These are phyloP conservation scores for Calidris pygmaea DNA, from an alignment of 2,113 vertebrate genomes.

Conservation along the genomic window DNA sequence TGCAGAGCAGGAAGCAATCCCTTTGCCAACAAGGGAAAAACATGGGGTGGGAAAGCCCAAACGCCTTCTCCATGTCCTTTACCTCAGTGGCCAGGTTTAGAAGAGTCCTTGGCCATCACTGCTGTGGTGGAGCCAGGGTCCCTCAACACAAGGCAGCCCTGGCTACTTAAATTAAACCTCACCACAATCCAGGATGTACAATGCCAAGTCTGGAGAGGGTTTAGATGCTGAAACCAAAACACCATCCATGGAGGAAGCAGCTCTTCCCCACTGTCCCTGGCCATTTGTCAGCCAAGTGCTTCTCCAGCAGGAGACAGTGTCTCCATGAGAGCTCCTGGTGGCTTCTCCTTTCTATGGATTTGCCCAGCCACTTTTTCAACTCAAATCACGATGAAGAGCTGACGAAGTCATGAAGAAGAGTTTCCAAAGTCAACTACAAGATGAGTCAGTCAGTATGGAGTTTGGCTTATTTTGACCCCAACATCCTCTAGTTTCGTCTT, in stretches of 20 bases:
- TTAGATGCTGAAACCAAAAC: background rate
- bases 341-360: background rate
- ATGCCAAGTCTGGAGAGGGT: background rate
- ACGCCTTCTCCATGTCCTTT: background rate
- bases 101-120: rapidly evolving
- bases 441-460: background rate
- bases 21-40: background rate
- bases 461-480: background rate
- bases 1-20: background rate
- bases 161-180: background rate
- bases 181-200: rapidly evolving
- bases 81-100: background rate
- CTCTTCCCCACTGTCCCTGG: background rate
- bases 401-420: background rate
- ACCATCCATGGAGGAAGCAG: rapidly evolving
- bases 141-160: background rate
- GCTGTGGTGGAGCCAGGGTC: background rate
- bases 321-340: background rate
- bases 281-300: background rate
- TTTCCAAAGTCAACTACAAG: background rate
- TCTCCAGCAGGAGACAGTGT: background rate
- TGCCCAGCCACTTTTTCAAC: background rate
- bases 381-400: background rate
- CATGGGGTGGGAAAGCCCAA: background rate
- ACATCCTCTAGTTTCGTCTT: background rate